Percentiles rank a stretch among this genome's conserved stretches.
These are phyloP conservation scores for Hedya salicella DNA, from an alignment of 2,888 invertebrate genomes.

Conservation along the genomic window DNA sequence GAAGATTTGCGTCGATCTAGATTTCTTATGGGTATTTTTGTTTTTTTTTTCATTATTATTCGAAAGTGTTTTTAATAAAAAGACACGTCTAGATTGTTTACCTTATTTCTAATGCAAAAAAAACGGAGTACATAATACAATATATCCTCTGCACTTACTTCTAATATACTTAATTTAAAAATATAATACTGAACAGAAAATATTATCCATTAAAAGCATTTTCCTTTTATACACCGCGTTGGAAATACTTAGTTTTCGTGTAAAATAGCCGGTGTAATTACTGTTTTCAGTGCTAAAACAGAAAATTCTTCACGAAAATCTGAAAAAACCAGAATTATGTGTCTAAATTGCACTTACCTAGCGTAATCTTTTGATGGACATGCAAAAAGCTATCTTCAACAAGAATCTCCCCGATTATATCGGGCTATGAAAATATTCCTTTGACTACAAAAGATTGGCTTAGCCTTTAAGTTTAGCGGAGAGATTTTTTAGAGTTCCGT, in stretches of 20 bases:
- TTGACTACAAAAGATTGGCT: constrained; percentile 48
- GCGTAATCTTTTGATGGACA: constrained; percentile 32
- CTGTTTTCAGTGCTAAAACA: not conserved
- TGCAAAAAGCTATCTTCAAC: constrained; percentile 37
- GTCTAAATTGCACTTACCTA: constrained; percentile 25
- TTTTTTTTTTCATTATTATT: too few species aligned
- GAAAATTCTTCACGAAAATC: constrained; percentile 6
- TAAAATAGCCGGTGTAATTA: constrained; percentile 8
- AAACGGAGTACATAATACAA: too few species aligned
- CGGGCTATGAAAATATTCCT: constrained; percentile 46
- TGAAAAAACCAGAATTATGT: constrained; percentile 10
- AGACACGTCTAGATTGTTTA: too few species aligned
- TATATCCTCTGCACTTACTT: too few species aligned
- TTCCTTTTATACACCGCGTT: too few species aligned
- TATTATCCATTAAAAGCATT: too few species aligned
- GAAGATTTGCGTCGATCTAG: too few species aligned
- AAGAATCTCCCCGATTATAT: constrained; percentile 40
- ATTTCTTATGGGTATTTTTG: too few species aligned
- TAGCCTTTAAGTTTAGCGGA: constrained; percentile 47
- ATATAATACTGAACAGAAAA: too few species aligned
- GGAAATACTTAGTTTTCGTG: not conserved
- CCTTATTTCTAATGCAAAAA: too few species aligned
- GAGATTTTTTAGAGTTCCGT: constrained; percentile 44
- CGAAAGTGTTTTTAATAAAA: too few species aligned
- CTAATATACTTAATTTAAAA: too few species aligned